Conservation (phyloP, 2,113 vertebrate species). For the Myotis brandtii region DNA sequence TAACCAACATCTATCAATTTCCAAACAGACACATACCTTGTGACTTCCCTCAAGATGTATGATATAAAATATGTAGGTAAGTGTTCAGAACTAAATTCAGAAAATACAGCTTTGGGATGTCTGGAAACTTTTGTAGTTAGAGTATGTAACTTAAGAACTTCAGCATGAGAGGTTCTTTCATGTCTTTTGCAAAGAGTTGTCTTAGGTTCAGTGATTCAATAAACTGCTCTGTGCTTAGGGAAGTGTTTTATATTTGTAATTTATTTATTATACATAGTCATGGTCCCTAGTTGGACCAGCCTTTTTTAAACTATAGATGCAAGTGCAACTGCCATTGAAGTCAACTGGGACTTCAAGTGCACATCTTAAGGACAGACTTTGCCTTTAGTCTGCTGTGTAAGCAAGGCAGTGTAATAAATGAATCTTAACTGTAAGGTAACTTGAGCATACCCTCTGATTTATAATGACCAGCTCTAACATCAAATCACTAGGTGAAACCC, state of each 20-base stretch:
- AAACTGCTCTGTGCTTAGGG: background rate
- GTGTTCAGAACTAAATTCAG: slow-evolving; percentile 8
- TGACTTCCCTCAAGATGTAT: background rate
- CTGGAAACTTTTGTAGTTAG: background rate
- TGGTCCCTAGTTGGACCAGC: background rate
- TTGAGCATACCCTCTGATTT: background rate
- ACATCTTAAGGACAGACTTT: background rate
- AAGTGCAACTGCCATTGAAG: background rate
- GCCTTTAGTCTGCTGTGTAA: background rate
- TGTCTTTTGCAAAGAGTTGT: slow-evolving; percentile 20
- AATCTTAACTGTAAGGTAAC: slow-evolving; percentile 9
- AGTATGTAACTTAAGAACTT: background rate
- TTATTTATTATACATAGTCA: background rate
- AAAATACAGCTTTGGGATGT: background rate
- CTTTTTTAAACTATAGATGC: background rate
- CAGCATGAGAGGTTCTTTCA: background rate
- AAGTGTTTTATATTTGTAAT: slow-evolving; percentile 46
- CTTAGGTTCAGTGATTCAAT: slow-evolving; percentile 40
- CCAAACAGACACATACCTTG: background rate
- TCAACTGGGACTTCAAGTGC: background rate
- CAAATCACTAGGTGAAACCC: background rate
- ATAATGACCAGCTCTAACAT: background rate
- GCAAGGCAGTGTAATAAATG: background rate
- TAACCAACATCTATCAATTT: background rate
- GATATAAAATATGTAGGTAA: background rate